phyloP scores from a whole-genome alignment of 2,888 invertebrate genomes.

The Autographa gamma region DNA sequence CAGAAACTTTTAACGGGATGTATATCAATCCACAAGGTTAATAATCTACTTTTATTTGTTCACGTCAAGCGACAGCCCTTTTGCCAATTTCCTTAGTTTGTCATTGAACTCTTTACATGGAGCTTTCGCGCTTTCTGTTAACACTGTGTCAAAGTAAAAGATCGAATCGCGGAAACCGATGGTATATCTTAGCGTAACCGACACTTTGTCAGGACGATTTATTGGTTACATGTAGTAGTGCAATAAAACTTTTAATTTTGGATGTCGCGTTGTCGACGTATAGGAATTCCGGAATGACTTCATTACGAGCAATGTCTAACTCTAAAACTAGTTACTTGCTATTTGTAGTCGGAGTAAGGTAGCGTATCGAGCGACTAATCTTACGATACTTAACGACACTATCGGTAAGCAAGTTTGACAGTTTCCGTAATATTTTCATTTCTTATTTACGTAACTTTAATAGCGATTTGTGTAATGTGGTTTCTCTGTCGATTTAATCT shows the following conservation, averaged over 20 bases:
- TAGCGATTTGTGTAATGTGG: constrained; percentile 57
- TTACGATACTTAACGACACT: constrained; percentile 56
- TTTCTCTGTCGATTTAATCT: constrained; percentile 44
- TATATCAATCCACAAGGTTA: constrained; percentile 58
- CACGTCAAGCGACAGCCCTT: constrained; percentile 60
- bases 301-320: constrained; percentile 21
- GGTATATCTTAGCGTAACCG: constrained; percentile 41
- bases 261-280: constrained; percentile 11
- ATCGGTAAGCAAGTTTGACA: constrained; percentile 59
- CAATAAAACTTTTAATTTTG: constrained; percentile 43
- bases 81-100: constrained; percentile 63
- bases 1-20: constrained; percentile 48
- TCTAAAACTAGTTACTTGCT: constrained; percentile 8
- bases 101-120: constrained; percentile 67
- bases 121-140: constrained; percentile 67
- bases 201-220: constrained; percentile 36
- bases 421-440: constrained; percentile 73
- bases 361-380: constrained; percentile 61
- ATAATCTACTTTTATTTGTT: constrained; percentile 39
- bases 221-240: constrained; percentile 43
- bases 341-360: constrained; percentile 49
- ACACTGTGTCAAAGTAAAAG: constrained; percentile 45
- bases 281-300: constrained; percentile 20
- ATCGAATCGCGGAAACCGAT: constrained; percentile 40
- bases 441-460: constrained; percentile 69